phyloP scores from a whole-genome alignment of 2,888 invertebrate genomes.

The Mythimna albipuncta region DNA sequence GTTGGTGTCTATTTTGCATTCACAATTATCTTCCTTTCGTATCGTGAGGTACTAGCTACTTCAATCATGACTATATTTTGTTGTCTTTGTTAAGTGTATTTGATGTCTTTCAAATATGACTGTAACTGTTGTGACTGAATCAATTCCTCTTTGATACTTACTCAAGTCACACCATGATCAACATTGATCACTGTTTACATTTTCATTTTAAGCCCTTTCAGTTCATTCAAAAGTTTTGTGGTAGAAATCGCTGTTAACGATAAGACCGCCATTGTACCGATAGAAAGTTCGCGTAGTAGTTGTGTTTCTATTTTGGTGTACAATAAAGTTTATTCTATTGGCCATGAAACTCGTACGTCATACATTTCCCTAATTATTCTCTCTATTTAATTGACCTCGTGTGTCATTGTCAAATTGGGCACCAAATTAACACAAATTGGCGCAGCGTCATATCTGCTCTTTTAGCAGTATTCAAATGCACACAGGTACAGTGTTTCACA shows the following conservation, averaged over 20 bases:
- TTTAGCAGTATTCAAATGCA: background rate
- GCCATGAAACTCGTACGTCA: background rate
- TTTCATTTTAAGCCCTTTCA: no score
- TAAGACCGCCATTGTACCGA: no score
- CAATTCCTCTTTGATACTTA: no score
- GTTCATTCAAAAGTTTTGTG: no score
- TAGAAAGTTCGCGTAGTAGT: no score
- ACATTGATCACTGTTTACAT: no score
- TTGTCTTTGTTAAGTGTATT: slow-evolving; percentile 2
- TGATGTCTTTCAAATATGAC: background rate
- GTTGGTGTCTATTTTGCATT: slow-evolving; percentile 47
- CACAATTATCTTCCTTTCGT: slow-evolving; percentile 44
- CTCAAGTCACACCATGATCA: no score
- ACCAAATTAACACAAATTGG: background rate
- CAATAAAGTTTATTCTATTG: background rate
- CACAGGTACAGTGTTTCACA: background rate
- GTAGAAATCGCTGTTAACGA: no score
- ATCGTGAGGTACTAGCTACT: slow-evolving; percentile 10
- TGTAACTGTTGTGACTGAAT: background rate
- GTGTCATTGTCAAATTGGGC: background rate
- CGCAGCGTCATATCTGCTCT: background rate
- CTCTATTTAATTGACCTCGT: slow-evolving; percentile 5
- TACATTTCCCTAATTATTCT: background rate
- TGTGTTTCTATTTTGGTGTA: no score
- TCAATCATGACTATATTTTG: slow-evolving; percentile 11